These are phyloP conservation scores for Helarctos malayanus DNA, from an alignment of 2,797 vertebrate genomes.

Conservation along the genomic window DNA sequence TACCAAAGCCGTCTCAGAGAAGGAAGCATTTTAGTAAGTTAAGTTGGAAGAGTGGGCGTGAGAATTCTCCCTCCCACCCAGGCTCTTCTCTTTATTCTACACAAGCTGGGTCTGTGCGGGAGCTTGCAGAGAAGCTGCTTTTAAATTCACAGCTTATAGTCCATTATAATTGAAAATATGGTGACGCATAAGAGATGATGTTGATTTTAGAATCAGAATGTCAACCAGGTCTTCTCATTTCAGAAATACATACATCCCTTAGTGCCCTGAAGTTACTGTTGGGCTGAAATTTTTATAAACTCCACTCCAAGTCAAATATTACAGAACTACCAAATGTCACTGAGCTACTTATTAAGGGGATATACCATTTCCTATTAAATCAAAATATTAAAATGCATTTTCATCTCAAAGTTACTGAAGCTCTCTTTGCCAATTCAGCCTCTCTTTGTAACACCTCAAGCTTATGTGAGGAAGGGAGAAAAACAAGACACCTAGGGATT, in stretches of 20 bases:
- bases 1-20: background rate
- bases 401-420: constrained; percentile 64
- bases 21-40: background rate
- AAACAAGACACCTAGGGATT: constrained; percentile 27
- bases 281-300: constrained; percentile 82
- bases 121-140: constrained; percentile 50
- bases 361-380: constrained; percentile 60
- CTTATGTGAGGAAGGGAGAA: background rate
- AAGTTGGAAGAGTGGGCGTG: background rate
- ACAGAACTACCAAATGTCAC: constrained; percentile 77
- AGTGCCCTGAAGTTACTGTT: constrained; percentile 66
- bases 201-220: constrained; percentile 83
- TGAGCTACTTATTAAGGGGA: constrained; percentile 70
- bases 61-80: background rate
- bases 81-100: background rate
- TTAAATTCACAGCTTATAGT: constrained; percentile 70
- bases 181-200: constrained; percentile 78
- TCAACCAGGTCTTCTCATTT: constrained; percentile 82
- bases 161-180: constrained; percentile 84
- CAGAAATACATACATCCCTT: constrained; percentile 72
- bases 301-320: constrained; percentile 82
- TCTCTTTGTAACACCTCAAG: background rate
- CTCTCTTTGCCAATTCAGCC: constrained; percentile 11
- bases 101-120: background rate
- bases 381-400: constrained; percentile 68